phyloP scores from a whole-genome alignment of 2,113 vertebrate genomes.

The Melanocharis versteri region DNA sequence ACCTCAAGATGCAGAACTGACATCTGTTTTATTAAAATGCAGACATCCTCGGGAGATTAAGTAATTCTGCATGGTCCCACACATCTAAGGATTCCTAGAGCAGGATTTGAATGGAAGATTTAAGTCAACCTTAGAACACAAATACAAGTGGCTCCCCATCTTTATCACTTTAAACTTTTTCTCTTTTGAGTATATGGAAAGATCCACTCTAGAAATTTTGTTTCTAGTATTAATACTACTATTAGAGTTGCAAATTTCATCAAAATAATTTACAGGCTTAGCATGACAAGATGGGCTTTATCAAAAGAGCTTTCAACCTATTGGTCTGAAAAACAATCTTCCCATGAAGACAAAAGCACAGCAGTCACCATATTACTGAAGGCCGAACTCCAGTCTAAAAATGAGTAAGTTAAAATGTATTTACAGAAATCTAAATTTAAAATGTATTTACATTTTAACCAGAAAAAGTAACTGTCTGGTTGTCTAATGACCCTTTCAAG shows the following conservation, averaged over 20 bases:
- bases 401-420: neutral
- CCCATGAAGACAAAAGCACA: neutral
- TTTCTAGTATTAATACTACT: neutral
- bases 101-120: neutral
- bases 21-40: neutral
- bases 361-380: neutral
- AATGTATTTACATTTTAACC: neutral
- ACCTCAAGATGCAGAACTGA: neutral
- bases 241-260: neutral
- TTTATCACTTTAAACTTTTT: neutral
- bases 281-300: neutral
- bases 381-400: neutral
- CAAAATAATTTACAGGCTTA: neutral
- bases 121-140: neutral
- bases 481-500: neutral
- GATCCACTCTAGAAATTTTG: neutral
- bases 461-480: neutral
- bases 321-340: neutral
- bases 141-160: neutral
- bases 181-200: neutral
- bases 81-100: neutral
- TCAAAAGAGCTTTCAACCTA: neutral
- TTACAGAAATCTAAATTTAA: neutral
- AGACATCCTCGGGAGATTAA: neutral
- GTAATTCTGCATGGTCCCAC: neutral